Conservation (phyloP, 2,113 vertebrate genomes). For the Pithys albifrons region DNA sequence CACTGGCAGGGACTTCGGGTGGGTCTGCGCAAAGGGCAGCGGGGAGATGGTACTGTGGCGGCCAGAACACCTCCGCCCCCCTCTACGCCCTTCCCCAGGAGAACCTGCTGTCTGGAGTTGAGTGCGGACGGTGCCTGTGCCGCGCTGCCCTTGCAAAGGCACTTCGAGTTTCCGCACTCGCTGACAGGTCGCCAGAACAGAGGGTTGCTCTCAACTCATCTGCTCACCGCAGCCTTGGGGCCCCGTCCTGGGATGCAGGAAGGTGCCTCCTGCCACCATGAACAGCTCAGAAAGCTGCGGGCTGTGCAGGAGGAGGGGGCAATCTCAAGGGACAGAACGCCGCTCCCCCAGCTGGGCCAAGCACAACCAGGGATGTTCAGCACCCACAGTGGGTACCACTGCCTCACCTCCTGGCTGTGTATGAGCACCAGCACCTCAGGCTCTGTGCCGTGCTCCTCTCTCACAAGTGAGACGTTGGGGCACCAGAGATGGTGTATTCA, state of each 20-base stretch:
- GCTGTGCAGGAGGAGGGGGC: neutral
- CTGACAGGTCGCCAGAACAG: neutral
- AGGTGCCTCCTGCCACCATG: neutral
- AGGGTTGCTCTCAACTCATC: no score
- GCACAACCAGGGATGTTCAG: accelerated
- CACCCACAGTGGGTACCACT: accelerated
- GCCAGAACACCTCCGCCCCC: accelerated
- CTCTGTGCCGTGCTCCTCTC: neutral
- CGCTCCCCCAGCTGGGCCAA: accelerated
- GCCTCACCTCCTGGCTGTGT: accelerated
- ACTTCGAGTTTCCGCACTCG: accelerated
- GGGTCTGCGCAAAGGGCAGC: accelerated
- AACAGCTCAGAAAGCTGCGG: neutral
- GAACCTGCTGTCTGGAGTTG: accelerated
- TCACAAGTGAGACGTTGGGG: accelerated
- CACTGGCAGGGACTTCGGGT: accelerated
- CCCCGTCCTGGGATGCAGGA: neutral
- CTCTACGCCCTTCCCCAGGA: no score
- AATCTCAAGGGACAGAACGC: neutral
- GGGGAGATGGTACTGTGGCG: accelerated
- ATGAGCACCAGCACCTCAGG: neutral
- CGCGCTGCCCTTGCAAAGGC: neutral
- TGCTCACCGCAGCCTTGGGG: neutral
- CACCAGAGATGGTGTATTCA: accelerated
- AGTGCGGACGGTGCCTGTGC: accelerated